These are phyloP conservation scores for Acleris laterana DNA, from an alignment of 2,888 invertebrate species.

Conservation along the genomic window DNA sequence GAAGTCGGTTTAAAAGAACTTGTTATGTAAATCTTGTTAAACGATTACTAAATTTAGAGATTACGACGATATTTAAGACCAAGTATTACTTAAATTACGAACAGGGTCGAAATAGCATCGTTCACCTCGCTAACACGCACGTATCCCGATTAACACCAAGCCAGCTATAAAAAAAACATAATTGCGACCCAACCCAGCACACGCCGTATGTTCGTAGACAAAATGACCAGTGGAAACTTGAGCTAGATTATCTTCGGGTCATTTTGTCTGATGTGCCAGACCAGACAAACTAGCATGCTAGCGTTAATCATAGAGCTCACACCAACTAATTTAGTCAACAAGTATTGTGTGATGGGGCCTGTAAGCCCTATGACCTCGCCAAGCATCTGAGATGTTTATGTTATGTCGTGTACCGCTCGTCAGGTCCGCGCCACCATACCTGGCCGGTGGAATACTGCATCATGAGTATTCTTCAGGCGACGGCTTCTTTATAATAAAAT, in stretches of 20 bases:
- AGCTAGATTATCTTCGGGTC: background rate
- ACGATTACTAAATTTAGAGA: constrained; percentile 21
- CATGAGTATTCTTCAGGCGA: constrained; percentile 72
- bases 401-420: constrained; percentile 34
- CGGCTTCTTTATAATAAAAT: constrained; percentile 48
- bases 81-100: background rate
- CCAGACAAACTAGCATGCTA: constrained; percentile 5
- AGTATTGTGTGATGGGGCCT: no score
- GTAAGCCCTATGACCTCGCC: background rate
- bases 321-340: background rate
- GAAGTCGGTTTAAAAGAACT: background rate
- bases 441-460: constrained; percentile 74
- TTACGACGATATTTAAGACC: constrained; percentile 13
- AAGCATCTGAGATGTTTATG: constrained; percentile 27
- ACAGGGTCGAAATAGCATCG: background rate
- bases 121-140: constrained; percentile 27
- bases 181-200: constrained; percentile 25
- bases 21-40: constrained; percentile 23
- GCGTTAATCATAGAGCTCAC: background rate
- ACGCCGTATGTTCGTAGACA: constrained; percentile 5
- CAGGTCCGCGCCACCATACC: constrained; percentile 65
- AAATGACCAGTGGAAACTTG: constrained; percentile 15
- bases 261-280: constrained; percentile 21
- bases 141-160: constrained; percentile 35
- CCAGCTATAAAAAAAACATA: constrained; percentile 33